Percentiles rank a stretch among this genome's conserved stretches.
phyloP scores from a whole-genome alignment of 2,888 invertebrate genomes.

The Orchesella flavescens region DNA sequence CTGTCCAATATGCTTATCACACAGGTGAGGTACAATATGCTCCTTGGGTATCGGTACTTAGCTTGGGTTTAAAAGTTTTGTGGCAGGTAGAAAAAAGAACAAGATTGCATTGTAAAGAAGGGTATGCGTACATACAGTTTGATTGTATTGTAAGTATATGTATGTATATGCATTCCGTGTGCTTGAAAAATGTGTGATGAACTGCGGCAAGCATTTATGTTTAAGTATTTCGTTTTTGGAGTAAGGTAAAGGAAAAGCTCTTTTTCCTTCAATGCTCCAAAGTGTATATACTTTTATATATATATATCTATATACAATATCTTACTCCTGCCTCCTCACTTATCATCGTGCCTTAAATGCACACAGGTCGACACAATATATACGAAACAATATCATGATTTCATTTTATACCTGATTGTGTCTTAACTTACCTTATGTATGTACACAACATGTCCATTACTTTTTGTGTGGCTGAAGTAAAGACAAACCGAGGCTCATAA shows the following conservation, averaged over 20 bases:
- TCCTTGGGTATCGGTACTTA: constrained; percentile 5
- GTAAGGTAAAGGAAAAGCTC: constrained; percentile 41
- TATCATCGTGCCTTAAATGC: constrained; percentile 43
- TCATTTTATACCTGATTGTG: constrained; percentile 33
- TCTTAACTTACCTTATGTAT: constrained; percentile 26
- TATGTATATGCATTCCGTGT: constrained; percentile 7
- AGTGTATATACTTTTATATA: constrained; percentile 1
- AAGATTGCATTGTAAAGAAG: constrained; percentile 50
- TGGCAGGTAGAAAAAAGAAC: constrained; percentile 43
- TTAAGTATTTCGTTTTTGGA: constrained; percentile 1
- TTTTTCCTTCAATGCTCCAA: constrained; percentile 43
- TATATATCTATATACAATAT: constrained; percentile 11
- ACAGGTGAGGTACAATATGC: constrained; percentile 50
- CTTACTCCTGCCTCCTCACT: constrained; percentile 34
- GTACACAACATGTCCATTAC: constrained; percentile 26
- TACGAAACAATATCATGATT: constrained; percentile 42
- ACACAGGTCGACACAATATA: constrained; percentile 28
- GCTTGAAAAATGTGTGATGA: constrained; percentile 47
- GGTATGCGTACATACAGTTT: constrained; percentile 29
- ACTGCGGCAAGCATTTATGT: constrained; percentile 22
- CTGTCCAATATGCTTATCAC: not conserved
- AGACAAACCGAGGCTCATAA: constrained; percentile 53
- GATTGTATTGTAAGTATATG: constrained; percentile 11
- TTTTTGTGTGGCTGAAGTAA: not conserved
- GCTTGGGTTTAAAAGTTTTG: constrained; percentile 26